Evolutionary conservation across 2,797 vertebrate genomes (phyloP).

Genomic region (Propithecus deckenii): DNA sequence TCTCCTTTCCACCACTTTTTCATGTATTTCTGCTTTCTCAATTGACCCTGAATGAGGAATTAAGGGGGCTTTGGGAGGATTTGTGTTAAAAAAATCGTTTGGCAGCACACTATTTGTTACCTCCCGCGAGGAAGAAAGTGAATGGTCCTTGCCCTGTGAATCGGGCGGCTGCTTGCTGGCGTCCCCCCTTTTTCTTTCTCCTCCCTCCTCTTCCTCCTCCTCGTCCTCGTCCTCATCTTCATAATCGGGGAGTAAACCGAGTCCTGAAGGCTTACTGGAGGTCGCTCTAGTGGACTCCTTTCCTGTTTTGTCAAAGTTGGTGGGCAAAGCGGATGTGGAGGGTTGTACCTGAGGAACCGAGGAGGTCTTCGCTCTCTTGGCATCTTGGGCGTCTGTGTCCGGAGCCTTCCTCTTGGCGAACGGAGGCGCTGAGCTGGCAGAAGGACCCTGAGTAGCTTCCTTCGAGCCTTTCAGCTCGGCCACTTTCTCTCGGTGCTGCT

Average conservation of each 20-base stretch:
- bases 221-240: conserved; percentile 84
- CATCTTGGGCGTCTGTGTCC: conserved; percentile 4
- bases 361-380: conserved; percentile 55
- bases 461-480: conserved; percentile 74
- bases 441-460: conserved; percentile 30
- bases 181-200: conserved; percentile 68
- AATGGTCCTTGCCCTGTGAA: conserved; percentile 73
- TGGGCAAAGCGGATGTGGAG: conserved; percentile 80
- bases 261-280: conserved; percentile 76
- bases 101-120: conserved; percentile 75
- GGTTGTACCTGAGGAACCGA: conserved; percentile 54
- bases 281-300: conserved; percentile 45
- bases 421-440: background rate
- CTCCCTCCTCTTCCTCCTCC: conserved; percentile 72
- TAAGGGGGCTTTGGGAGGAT: conserved; percentile 85
- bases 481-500: conserved; percentile 91
- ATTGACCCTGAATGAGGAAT: conserved; percentile 95
- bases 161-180: conserved; percentile 27
- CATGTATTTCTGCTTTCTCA: conserved; percentile 90
- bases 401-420: conserved; percentile 58
- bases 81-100: conserved; percentile 90
- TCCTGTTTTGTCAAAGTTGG: conserved; percentile 81
- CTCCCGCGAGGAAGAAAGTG: conserved; percentile 76
- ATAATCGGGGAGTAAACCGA: conserved; percentile 89
- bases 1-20: conserved; percentile 89